Evolutionary conservation across 1,140 invertebrate species (phyloP).

Genomic region (Lepidurus apus): DNA sequence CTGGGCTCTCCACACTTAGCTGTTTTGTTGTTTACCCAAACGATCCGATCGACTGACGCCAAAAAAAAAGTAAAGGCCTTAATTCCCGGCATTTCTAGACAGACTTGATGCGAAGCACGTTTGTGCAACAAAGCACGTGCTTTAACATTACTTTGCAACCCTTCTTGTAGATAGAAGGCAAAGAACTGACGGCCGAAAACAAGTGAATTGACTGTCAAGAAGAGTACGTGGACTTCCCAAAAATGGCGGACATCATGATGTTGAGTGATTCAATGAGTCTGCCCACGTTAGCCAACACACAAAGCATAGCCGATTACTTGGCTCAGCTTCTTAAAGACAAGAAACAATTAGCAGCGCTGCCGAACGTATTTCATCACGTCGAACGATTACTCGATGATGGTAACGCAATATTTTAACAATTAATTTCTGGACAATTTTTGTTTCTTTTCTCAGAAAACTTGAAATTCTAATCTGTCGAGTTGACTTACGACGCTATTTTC

Average conservation of each 20-base stretch:
- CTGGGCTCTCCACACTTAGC: neutral
- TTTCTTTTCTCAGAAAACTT: neutral
- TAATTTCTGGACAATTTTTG: neutral
- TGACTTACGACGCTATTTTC: neutral
- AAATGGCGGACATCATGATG: constrained; percentile 19
- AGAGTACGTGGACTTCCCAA: neutral
- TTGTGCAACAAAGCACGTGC: constrained; percentile 16
- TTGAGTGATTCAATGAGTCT: constrained; percentile 14
- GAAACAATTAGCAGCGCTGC: constrained; percentile 98
- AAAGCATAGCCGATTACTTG: constrained; percentile 98
- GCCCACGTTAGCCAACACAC: constrained; percentile 58
- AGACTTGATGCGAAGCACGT: constrained; percentile 14
- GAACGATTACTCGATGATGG: constrained; percentile 99
- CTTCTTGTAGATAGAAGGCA: neutral
- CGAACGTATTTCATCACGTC: constrained; percentile 98
- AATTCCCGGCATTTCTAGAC: constrained; percentile 7
- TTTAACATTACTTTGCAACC: neutral
- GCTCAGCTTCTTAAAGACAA: constrained; percentile 99
- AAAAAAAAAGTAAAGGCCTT: neutral
- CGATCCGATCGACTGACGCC: neutral
- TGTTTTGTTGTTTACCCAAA: neutral
- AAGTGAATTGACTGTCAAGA: neutral
- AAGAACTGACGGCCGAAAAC: neutral
- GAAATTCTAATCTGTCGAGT: neutral
- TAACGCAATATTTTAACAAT: constrained; percentile 52